A percentile compares a stretch with the other conserved stretches of the same genome.
Conservation (phyloP, 2,797 vertebrate genomes). For the Peromyscus attwateri region DNA sequence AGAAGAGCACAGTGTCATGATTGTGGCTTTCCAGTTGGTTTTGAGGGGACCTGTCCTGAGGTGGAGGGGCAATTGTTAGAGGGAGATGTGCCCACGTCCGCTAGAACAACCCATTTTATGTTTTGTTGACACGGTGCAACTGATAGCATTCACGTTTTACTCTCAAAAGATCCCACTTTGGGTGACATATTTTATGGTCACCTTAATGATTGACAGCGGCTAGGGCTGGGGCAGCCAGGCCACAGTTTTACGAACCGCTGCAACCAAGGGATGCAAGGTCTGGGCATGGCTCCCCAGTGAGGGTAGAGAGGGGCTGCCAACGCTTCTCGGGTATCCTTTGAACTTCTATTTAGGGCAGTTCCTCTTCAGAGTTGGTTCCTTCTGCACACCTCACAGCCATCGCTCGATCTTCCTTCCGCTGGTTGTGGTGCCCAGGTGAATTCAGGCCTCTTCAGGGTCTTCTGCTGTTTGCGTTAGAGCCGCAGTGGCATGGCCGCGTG, state of each 20-base stretch:
- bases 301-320: background rate
- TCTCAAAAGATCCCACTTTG: slow-evolving; percentile 1
- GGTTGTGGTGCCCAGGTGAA: background rate
- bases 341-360: background rate
- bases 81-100: background rate
- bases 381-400: background rate
- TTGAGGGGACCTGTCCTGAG: background rate
- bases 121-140: background rate
- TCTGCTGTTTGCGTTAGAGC: background rate
- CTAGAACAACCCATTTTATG: background rate
- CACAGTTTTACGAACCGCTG: background rate
- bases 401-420: background rate
- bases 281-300: background rate
- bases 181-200: background rate
- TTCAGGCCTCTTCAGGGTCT: background rate
- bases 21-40: background rate
- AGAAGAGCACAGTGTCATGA: background rate
- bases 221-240: background rate
- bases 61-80: background rate
- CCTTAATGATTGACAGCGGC: background rate
- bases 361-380: slow-evolving; percentile 13
- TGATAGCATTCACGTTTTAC: background rate
- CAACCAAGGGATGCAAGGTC: background rate
- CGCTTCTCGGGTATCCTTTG: background rate
- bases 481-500: background rate